phyloP scores from a whole-genome alignment of 1,140 invertebrate species.

The Steinernema feltiae region DNA sequence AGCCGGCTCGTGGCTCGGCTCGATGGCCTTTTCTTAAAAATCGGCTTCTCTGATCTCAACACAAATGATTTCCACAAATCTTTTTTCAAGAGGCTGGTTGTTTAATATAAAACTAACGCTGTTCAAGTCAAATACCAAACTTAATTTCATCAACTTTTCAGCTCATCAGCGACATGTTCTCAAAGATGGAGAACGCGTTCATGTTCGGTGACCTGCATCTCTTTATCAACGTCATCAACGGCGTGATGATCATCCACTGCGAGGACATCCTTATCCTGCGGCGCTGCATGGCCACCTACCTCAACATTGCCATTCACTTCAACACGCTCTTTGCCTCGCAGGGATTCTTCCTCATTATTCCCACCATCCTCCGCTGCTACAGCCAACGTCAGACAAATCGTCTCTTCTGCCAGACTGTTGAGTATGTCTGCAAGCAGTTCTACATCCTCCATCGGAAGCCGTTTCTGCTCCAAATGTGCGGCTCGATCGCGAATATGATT shows the following conservation, averaged over 20 bases:
- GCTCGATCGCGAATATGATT: conserved; percentile 87
- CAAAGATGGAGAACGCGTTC: conserved; percentile 96
- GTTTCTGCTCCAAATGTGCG: conserved; percentile 96
- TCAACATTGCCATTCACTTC: conserved; percentile 94
- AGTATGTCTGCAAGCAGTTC: conserved; percentile 96
- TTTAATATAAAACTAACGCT: too few relatives aligned
- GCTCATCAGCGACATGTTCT: conserved; percentile 91
- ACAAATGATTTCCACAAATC: too few relatives aligned
- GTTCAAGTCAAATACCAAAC: too few relatives aligned
- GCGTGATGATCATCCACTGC: conserved; percentile 87
- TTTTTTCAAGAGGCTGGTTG: too few relatives aligned
- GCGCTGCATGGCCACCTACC: conserved; percentile 90
- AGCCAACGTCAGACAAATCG: conserved; percentile 91
- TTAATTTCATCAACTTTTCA: conserved; percentile 59
- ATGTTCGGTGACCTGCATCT: conserved; percentile 93
- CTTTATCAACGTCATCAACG: conserved; percentile 94
- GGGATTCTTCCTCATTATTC: conserved; percentile 91
- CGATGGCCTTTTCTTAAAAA: too few relatives aligned
- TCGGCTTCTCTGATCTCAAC: too few relatives aligned
- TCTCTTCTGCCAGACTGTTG: conserved; percentile 84
- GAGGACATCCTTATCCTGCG: conserved; percentile 90
- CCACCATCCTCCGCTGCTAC: conserved; percentile 88
- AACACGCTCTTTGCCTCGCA: conserved; percentile 92
- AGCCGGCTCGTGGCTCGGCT: too few relatives aligned
- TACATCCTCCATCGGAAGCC: conserved; percentile 96